Evolutionary conservation across 2,888 invertebrate genomes (phyloP), one percentile per base, ranked within the genome.

Genomic region (Lutraria lutraria): DNA sequence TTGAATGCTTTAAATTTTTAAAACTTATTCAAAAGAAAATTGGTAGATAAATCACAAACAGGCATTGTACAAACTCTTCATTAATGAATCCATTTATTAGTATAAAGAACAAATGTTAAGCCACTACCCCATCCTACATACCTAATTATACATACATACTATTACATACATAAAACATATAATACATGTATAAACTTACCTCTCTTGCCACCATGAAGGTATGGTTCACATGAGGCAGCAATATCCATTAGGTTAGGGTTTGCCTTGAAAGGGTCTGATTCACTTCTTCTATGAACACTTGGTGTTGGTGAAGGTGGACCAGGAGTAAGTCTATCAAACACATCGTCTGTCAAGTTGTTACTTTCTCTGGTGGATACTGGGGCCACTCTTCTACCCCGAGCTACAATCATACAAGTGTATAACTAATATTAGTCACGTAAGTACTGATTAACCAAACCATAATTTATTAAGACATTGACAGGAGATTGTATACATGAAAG

Each of bases 191-290:
- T 53, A 81, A 68, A 63, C 72, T 13, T 76, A 87, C 87, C 87
- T 87, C 85, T 81, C 60, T 83, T 88, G 83, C 83, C 68, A 31
- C 85, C 56, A 15, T 91, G 87, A 29, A 93, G 88, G 54, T 91
- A 93, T 19, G 90, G 91, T n/a, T 95, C 94, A 92, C 94, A 94
- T 12, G 95, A 93, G 8, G 90, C 93, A 12, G 95, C 93, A 21
- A 95, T 87, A 60, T 95, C 95, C 56, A 89, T 86, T 15, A 95
- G 68, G 85, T 92, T 94, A 13, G 94, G 92, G 60, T 94, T 90
- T 12, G 89, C 68, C 34, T 90, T 89, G 25, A 90, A 90, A 15
- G 94, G 93, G 82, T 95, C 94, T 0, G 95, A 95, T 16, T 93
- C 94, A 21, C 93, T 91, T 21, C 95, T 89, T 43, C 90, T 89